These are phyloP conservation scores for human (Homo sapiens) DNA, from an alignment of 2,113 vertebrate genomes.

Conservation along the genomic window GRCh38 chr15:31378001-31378500, in stretches of 20 bases:
- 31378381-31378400: background rate
- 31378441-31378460: background rate
- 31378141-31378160: background rate
- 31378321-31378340: background rate
- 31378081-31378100: background rate
- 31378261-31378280: background rate
- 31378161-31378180: background rate
- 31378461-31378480: background rate
- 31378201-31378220: background rate
- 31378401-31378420: background rate
- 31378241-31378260: too few relatives aligned
- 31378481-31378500: too few relatives aligned
- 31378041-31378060: background rate
- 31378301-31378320: background rate
- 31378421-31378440: fast-evolving
- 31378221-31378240: background rate
- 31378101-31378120: too few relatives aligned
- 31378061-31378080: fast-evolving
- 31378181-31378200: background rate
- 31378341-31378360: background rate
- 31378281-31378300: background rate
- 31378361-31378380: background rate
- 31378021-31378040: background rate
- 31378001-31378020: background rate
- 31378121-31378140: background rate